These are phyloP conservation scores for Encarsia formosa DNA, from an alignment of 2,888 invertebrate genomes.

Conservation along the genomic window DNA sequence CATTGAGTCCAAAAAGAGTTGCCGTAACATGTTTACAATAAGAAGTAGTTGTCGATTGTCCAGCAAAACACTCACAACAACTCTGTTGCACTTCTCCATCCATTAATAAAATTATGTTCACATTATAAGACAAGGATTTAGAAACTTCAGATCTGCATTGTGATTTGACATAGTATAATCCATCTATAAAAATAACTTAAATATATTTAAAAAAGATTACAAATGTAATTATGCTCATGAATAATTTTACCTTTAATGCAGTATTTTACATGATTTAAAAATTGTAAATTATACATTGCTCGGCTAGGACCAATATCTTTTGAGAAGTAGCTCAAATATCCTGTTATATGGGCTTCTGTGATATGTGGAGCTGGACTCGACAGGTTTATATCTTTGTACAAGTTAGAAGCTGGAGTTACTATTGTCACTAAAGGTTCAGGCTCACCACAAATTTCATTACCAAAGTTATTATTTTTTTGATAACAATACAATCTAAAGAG, in stretches of 20 bases:
- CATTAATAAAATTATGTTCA: not conserved
- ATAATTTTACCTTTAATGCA: not conserved
- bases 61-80: constrained; percentile 9
- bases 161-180: constrained; percentile 1
- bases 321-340: not conserved
- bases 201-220: too few relatives aligned
- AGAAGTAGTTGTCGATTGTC: not conserved
- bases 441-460: not conserved
- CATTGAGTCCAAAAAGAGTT: not conserved
- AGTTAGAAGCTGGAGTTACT: not conserved
- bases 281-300: constrained; percentile 3
- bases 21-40: constrained; percentile 10
- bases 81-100: not conserved
- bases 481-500: constrained; percentile 3
- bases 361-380: not conserved
- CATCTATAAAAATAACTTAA: constrained; percentile 6
- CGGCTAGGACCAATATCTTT: not conserved
- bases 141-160: constrained; percentile 3
- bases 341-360: not conserved
- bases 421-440: not conserved
- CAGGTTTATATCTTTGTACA: not conserved
- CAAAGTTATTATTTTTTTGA: constrained; percentile 1
- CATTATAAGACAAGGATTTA: constrained; percentile 1
- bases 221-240: not conserved
- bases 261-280: not conserved